phyloP scores from a whole-genome alignment of 2,888 invertebrate genomes.

The Trichacis sp. region DNA sequence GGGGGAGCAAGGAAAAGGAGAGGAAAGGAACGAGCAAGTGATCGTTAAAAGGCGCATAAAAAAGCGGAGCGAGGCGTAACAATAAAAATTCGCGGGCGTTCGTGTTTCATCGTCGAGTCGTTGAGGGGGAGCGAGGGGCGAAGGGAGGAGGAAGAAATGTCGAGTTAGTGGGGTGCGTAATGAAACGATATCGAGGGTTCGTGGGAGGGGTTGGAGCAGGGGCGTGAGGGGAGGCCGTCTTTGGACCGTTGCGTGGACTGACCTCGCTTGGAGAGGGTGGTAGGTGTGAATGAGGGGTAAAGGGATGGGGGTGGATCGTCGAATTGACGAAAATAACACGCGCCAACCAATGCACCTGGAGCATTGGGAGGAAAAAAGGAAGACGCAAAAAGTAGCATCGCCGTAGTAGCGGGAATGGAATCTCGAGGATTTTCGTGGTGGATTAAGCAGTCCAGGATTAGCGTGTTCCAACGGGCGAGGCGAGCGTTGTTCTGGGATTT shows the following conservation, averaged over 20 bases:
- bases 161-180: conserved; percentile 59
- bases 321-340: conserved; percentile 65
- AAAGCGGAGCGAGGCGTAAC: conserved; percentile 64
- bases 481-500: conserved; percentile 28
- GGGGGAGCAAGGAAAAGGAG: conserved; percentile 20
- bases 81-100: conserved; percentile 68
- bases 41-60: conserved; percentile 58
- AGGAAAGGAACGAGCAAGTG: conserved; percentile 20
- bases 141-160: conserved; percentile 40
- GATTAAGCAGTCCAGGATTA: conserved; percentile 34
- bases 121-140: conserved; percentile 23
- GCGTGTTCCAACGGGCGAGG: conserved; percentile 31
- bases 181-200: conserved; percentile 67
- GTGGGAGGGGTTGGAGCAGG: conserved; percentile 52
- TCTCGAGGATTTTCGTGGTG: conserved; percentile 31
- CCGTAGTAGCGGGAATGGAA: conserved; percentile 24
- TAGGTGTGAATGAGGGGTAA: conserved; percentile 32
- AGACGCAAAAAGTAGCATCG: conserved; percentile 39
- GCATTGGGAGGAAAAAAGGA: too few species aligned
- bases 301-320: conserved; percentile 32
- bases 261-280: conserved; percentile 63
- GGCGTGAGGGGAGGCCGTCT: conserved; percentile 45
- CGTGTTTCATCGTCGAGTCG: conserved; percentile 62
- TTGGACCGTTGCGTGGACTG: conserved; percentile 64
- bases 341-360: conserved; percentile 33